A percentile compares a stretch with the other conserved stretches of the same genome.
These are phyloP conservation scores for Microctonus aethiopoides DNA, from an alignment of 2,888 invertebrate genomes.

Conservation along the genomic window DNA sequence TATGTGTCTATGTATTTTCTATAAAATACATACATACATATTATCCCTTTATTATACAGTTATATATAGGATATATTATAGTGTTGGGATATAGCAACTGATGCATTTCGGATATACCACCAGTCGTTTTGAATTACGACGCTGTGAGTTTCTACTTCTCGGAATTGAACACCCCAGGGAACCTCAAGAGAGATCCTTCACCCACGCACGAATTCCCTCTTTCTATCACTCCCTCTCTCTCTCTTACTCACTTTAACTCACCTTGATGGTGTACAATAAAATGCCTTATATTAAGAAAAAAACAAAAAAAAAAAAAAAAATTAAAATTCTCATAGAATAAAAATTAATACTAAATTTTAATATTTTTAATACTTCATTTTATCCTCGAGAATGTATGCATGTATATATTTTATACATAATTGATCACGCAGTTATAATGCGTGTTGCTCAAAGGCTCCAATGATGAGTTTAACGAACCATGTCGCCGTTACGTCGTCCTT, in stretches of 20 bases:
- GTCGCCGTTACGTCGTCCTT: constrained; percentile 2
- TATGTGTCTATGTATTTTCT: no score
- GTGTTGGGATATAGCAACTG: not conserved
- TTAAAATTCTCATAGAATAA: not conserved
- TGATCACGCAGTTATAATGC: not conserved
- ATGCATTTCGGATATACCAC: not conserved
- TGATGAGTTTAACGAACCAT: constrained; percentile 23
- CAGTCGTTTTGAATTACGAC: constrained; percentile 18
- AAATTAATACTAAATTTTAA: not conserved
- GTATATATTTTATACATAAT: not conserved
- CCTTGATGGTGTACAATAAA: not conserved
- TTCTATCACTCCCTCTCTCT: constrained; percentile 22
- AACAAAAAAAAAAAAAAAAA: not conserved
- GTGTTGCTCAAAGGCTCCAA: not conserved
- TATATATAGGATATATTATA: no score
- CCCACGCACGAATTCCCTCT: constrained; percentile 45
- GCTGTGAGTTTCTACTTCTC: constrained; percentile 49
- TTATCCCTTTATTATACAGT: no score
- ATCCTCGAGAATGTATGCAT: not conserved
- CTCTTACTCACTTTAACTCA: not conserved
- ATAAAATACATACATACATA: not conserved
- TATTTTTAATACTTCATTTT: not conserved
- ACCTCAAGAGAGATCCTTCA: constrained; percentile 38
- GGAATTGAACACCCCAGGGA: constrained; percentile 52
- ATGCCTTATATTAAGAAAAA: not conserved